Base-by-base conservation (phyloP, 2,113 vertebrate species). In the Clinocottus analis region DNA sequence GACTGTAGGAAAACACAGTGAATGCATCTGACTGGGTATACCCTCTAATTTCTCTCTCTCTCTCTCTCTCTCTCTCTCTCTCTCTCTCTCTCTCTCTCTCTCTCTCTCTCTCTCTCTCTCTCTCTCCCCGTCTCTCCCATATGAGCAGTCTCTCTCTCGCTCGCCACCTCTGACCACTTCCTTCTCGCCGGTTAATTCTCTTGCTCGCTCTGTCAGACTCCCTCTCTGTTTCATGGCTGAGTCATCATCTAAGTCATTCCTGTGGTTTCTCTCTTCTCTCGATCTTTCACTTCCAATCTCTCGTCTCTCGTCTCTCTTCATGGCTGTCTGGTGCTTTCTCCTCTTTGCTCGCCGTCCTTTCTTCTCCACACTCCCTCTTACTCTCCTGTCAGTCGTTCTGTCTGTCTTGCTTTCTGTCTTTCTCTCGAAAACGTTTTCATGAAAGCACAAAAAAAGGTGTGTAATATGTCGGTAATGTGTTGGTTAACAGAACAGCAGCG, bases 211-310 rank as follows among this genome's bases (percentile, higher is more conserved):
- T 76, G 61, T 87, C 89, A 81, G 45, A 78, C 77, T 78, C 1
- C 4, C 29, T 45, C 74, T 51, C 49, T 25, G 45, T 65, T 78
- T 82, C 72, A 78, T 14, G 27, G 79, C 62, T 83, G 79, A 88
- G 63, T 85, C 81, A 76, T 62, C 51, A 68, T 67, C 47, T 29
- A 35, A 87, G 74, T 83, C 84, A 70, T 84, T 76, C 66, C 79
- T 69, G 59, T n/a, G 69, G 64, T 85, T 55, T 82, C 27, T 39
- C 68, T 79, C 47, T 43, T 56, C 56, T 79, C 71, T 77, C 67
- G 71, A 37, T 25, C 65, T 29, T 75, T 78, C 65, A n/a, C 67
- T 84, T 75, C 70, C 65, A 55, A 17, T 72, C 67, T 25, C 37
- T 65, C 13, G 21, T 29, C 39, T 56, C 64, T 85, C 33, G 31